Evolutionary conservation across 2,888 invertebrate genomes (phyloP).

Genomic region (Pomacea canaliculata): DNA sequence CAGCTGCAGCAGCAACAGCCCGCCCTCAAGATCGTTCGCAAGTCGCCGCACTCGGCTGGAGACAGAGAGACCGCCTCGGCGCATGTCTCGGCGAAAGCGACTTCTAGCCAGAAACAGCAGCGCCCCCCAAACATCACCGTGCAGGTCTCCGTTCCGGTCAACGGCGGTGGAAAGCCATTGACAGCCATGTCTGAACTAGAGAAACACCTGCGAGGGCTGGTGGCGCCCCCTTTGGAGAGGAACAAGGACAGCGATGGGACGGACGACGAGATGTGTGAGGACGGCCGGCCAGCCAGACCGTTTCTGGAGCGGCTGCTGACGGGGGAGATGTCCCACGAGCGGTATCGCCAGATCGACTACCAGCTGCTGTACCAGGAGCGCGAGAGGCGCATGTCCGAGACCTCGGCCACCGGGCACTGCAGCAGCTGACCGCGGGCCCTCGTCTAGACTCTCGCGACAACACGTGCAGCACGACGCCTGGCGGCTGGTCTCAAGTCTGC

Average conservation of each 20-base stretch:
- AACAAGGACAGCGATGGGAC: conserved; percentile 3
- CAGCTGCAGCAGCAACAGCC: no score
- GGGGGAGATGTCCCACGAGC: conserved; percentile 41
- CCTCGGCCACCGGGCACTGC: background rate
- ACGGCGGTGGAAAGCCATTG: conserved; percentile 19
- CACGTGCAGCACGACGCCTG: no score
- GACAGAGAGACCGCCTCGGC: no score
- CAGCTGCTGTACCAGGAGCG: conserved; percentile 34
- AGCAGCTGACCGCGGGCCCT: no score
- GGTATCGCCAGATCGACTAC: conserved; percentile 37
- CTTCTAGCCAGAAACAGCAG: no score
- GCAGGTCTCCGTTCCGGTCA: conserved; percentile 9
- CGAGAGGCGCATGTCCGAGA: conserved; percentile 11
- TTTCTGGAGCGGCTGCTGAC: conserved; percentile 42
- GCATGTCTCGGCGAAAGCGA: no score
- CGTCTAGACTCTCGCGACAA: no score
- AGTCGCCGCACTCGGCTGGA: background rate
- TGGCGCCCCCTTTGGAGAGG: conserved; percentile 20
- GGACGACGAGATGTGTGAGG: background rate
- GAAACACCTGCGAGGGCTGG: conserved; percentile 35
- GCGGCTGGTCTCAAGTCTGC: no score
- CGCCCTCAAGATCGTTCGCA: background rate
- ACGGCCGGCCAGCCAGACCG: conserved; percentile 17
- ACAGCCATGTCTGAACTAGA: conserved; percentile 38
- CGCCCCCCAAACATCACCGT: no score